phyloP scores from a whole-genome alignment of 2,113 vertebrate species.

The Notechis scutatus region DNA sequence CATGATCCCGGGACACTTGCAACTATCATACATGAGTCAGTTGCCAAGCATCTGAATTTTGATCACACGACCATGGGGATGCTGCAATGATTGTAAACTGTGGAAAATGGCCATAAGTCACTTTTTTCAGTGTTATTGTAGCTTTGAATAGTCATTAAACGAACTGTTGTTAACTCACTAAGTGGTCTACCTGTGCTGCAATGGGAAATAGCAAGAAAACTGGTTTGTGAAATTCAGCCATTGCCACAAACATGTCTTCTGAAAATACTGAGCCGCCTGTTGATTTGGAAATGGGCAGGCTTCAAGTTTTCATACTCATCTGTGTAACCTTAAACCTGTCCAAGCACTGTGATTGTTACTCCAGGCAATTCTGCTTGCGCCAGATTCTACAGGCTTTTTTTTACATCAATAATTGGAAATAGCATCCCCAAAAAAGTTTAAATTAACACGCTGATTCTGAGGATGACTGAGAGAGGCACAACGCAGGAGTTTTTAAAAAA shows the following conservation, averaged over 20 bases:
- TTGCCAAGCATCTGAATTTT: not conserved
- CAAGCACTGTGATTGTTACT: not conserved
- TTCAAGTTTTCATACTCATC: not conserved
- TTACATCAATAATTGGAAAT: not conserved
- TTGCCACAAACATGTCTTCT: not conserved
- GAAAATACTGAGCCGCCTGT: not conserved
- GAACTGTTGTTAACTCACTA: not conserved
- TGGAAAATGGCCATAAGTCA: not conserved
- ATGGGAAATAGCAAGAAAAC: not conserved
- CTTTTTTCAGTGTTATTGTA: not conserved
- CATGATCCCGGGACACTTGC: not conserved
- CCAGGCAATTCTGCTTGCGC: not conserved
- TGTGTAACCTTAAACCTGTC: not conserved
- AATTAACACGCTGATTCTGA: not conserved
- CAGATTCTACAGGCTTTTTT: not conserved
- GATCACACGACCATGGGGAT: not conserved
- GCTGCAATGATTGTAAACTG: not conserved
- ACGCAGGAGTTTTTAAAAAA: not conserved
- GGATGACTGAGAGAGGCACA: not conserved
- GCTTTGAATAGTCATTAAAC: not conserved
- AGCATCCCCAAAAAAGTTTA: not conserved
- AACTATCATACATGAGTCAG: not conserved
- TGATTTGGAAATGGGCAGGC: not conserved
- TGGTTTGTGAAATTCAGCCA: not conserved
- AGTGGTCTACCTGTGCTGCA: not conserved